Evolutionary conservation across 37 sponge, comb jelly and placozoan species (phyloP).

Genomic region (Bolinopsis microptera): DNA sequence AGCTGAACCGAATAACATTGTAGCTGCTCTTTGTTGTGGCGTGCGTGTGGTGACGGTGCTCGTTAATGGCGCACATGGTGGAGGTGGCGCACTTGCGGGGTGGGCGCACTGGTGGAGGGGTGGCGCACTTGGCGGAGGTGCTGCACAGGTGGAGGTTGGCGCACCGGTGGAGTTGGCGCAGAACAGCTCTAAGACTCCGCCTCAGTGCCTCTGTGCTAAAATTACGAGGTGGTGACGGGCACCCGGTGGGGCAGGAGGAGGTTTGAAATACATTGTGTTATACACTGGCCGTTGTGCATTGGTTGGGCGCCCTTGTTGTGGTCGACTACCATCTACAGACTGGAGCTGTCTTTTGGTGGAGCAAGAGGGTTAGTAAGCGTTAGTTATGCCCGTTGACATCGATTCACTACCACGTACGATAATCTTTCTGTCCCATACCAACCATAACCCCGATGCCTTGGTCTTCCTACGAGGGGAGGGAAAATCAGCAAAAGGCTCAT

Average conservation of each 20-base stretch:
- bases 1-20: too few relatives aligned
- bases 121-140: slow-evolving; percentile 64
- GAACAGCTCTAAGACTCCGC: neutral
- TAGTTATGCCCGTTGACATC: slow-evolving; percentile 82
- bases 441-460: slow-evolving; percentile 85
- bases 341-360: neutral
- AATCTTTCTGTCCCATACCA: slow-evolving; percentile 97
- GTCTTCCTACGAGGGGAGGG: slow-evolving; percentile 33
- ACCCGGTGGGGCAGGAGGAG: neutral
- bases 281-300: neutral
- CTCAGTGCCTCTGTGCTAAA: too few relatives aligned
- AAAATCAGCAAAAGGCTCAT: neutral
- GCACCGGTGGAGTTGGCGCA: neutral
- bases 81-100: neutral
- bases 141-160: slow-evolving; percentile 13
- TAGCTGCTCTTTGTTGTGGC: too few relatives aligned
- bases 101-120: neutral
- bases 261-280: neutral
- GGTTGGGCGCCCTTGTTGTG: neutral
- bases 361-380: slow-evolving; percentile 86
- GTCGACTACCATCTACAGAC: neutral
- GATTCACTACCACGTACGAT: slow-evolving; percentile 95
- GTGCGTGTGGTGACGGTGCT: neutral
- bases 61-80: neutral
- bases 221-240: slow-evolving; percentile 64